Conservation (phyloP, 2,888 invertebrate genomes). For the Apamea monoglypha region DNA sequence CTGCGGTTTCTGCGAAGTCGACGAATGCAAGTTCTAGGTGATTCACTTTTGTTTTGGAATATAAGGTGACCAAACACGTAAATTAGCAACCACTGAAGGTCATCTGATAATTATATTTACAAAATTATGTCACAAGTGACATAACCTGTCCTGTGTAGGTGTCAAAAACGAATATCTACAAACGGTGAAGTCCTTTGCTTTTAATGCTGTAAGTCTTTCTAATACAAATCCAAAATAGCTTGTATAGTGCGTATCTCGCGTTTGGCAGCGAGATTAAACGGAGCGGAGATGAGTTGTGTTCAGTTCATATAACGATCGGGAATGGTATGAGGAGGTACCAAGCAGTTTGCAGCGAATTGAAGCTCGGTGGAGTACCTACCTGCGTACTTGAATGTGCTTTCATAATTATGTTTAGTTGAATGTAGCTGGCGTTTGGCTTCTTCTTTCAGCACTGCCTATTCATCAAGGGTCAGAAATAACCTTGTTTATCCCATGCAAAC, state of each 20-base stretch:
- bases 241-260: conserved; percentile 16
- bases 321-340: conserved; percentile 31
- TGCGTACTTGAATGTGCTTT: conserved; percentile 1
- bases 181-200: background rate
- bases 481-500: conserved; percentile 22
- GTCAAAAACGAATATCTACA: background rate
- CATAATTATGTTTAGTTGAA: conserved; percentile 11
- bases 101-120: background rate
- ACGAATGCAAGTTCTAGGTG: conserved; percentile 8
- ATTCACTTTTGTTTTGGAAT: conserved; percentile 31
- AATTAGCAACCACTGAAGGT: background rate
- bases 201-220: background rate
- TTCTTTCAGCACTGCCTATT: conserved; percentile 25
- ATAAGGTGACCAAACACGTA: background rate
- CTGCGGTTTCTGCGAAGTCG: conserved; percentile 24
- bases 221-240: conserved; percentile 7
- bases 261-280: conserved; percentile 32
- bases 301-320: conserved; percentile 42
- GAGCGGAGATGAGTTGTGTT: conserved; percentile 53
- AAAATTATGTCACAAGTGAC: background rate
- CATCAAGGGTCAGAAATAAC: conserved; percentile 32
- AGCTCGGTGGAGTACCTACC: conserved; percentile 1
- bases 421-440: background rate
- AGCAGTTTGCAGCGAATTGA: conserved; percentile 9
- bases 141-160: no score